Percentiles rank a stretch among this genome's conserved stretches.
Conservation (phyloP, 53 echinoderm and acorn worm genomes). For the Crossaster papposus region DNA sequence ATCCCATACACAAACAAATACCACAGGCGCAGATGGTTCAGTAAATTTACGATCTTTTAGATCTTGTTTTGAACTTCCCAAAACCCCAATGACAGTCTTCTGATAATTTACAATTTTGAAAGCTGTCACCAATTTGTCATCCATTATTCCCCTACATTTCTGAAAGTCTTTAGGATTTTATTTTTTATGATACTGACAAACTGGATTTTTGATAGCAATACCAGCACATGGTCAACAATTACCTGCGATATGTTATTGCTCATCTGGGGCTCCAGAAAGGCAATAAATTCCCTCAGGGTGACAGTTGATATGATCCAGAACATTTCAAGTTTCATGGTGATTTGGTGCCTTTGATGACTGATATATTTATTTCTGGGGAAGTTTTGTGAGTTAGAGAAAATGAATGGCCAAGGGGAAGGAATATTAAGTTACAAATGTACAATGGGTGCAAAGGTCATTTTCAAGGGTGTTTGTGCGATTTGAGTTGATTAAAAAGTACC, state of each 20-base stretch:
- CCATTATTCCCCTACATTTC: not conserved
- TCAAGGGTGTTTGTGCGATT: too few species aligned
- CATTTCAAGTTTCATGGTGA: not conserved
- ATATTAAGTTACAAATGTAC: not conserved
- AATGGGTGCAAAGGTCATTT: too few species aligned
- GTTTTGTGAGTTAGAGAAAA: not conserved
- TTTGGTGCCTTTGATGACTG: conserved; percentile 27
- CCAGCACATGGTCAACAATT: too few species aligned
- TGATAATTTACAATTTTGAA: not conserved
- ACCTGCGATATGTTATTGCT: too few species aligned
- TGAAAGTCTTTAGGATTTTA: not conserved
- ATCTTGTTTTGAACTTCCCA: not conserved
- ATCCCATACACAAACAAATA: too few species aligned
- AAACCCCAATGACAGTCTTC: not conserved
- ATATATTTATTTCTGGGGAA: conserved; percentile 20
- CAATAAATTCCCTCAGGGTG: not conserved
- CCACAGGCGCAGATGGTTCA: too few species aligned
- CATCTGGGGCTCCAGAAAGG: not conserved
- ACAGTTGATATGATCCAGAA: conserved; percentile 3
- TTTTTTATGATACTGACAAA: not conserved
- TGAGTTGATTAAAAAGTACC: too few species aligned
- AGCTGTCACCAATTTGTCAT: not conserved
- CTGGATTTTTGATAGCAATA: not conserved
- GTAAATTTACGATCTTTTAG: too few species aligned
- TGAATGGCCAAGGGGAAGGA: not conserved